phyloP scores from a whole-genome alignment of 2,888 invertebrate species.

The Trisateles emortualis region DNA sequence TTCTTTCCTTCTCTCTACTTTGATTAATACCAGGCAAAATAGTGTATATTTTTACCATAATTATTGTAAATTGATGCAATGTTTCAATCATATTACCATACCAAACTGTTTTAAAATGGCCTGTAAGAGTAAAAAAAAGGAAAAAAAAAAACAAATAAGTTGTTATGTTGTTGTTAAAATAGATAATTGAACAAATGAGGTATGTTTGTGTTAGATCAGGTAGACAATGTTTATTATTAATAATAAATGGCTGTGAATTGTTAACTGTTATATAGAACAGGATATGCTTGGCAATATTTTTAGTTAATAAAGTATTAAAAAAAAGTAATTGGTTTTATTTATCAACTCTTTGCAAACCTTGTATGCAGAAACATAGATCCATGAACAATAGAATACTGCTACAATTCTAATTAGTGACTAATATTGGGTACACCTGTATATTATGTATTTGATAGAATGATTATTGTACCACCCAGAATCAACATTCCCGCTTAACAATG shows the following conservation, averaged over 20 bases:
- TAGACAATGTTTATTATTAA: slow-evolving; percentile 55
- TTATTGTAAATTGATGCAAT: background rate
- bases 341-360: background rate
- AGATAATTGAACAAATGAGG: slow-evolving; percentile 7
- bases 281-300: slow-evolving; percentile 81
- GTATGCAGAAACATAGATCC: no score
- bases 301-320: slow-evolving; percentile 71
- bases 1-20: background rate
- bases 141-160: slow-evolving; percentile 7
- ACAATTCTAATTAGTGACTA: no score
- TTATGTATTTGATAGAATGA: no score
- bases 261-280: slow-evolving; percentile 78
- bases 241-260: slow-evolving; percentile 84
- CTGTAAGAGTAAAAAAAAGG: background rate
- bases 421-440: no score
- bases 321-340: slow-evolving; percentile 33
- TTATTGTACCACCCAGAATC: no score
- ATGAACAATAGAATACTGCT: no score
- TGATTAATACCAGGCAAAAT: background rate
- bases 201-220: slow-evolving; percentile 33
- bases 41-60: slow-evolving; percentile 4
- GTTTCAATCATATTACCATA: no score
- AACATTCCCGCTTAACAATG: no score
- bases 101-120: slow-evolving; percentile 16
- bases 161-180: slow-evolving; percentile 25